Evolutionary conservation across 2,888 invertebrate species (phyloP).

Genomic region (Eremobia ochroleuca): DNA sequence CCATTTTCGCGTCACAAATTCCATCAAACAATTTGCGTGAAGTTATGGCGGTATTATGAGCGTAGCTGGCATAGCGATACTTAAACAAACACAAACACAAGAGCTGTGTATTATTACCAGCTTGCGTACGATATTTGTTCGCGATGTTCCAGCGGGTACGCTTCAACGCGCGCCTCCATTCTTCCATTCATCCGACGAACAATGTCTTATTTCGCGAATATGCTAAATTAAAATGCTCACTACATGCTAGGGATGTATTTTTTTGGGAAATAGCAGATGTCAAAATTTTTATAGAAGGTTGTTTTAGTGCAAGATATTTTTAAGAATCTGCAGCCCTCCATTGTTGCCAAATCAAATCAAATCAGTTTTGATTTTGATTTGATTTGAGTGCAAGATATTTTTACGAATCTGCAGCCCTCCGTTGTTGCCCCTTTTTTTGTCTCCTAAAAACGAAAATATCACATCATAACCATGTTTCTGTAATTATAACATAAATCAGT

Average conservation of each 20-base stretch:
- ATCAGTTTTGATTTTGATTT: too few species aligned
- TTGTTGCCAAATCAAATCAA: too few species aligned
- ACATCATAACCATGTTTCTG: too few species aligned
- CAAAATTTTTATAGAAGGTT: not conserved
- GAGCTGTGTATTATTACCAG: conserved; percentile 60
- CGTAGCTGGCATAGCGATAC: conserved; percentile 47
- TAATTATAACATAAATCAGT: not conserved
- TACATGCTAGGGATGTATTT: conserved; percentile 6
- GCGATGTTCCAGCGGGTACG: conserved; percentile 59
- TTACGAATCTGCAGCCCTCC: too few species aligned
- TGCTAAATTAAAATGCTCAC: conserved; percentile 69
- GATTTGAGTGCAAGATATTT: not conserved
- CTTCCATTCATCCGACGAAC: conserved; percentile 73
- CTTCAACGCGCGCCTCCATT: conserved; percentile 59
- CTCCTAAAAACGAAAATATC: not conserved
- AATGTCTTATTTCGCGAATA: conserved; percentile 75
- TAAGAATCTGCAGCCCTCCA: too few species aligned
- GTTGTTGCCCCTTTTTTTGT: not conserved
- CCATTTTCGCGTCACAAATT: conserved; percentile 53
- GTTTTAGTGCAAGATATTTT: not conserved
- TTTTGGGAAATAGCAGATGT: conserved; percentile 15
- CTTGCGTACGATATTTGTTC: conserved; percentile 70
- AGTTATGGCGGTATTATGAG: conserved; percentile 48
- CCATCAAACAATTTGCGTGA: conserved; percentile 55
- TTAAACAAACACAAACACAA: conserved; percentile 59